phyloP scores from a whole-genome alignment of 2,113 vertebrate genomes.

The Ictalurus furcatus region DNA sequence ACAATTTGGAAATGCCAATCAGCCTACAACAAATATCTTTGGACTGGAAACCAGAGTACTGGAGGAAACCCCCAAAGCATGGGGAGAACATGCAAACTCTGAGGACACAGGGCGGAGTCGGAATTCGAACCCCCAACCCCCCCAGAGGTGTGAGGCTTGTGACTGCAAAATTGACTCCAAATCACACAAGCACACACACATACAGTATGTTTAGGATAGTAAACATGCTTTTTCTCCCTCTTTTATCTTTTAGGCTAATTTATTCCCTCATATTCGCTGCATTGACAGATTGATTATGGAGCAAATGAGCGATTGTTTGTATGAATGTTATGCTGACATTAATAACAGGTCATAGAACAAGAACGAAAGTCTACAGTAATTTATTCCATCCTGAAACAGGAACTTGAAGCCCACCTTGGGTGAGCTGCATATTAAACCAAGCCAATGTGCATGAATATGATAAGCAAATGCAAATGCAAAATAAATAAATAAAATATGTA shows the following conservation, averaged over 20 bases:
- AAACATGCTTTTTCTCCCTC: not conserved
- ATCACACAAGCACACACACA: not conserved
- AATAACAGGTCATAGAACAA: slow-evolving; percentile 25
- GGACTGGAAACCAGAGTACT: too few relatives aligned
- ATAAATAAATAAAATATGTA: not conserved
- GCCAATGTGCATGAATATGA: not conserved
- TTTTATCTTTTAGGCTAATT: not conserved
- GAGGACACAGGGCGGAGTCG: too few relatives aligned
- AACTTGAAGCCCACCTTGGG: slow-evolving; percentile 16
- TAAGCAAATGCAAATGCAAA: not conserved
- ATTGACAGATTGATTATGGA: slow-evolving; percentile 1
- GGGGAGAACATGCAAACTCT: too few relatives aligned
- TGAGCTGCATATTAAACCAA: slow-evolving; percentile 30
- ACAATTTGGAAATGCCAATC: too few relatives aligned
- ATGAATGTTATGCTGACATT: not conserved
- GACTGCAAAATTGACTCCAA: not conserved
- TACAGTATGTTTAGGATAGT: not conserved
- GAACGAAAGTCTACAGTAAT: slow-evolving; percentile 13
- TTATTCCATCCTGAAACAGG: slow-evolving; percentile 31
- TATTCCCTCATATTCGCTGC: not conserved
- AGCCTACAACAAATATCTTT: too few relatives aligned
- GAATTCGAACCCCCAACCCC: too few relatives aligned
- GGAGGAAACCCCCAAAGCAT: too few relatives aligned
- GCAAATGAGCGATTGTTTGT: not conserved
- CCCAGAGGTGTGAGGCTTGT: too few relatives aligned